Evolutionary conservation across 2,113 vertebrate genomes (phyloP), one percentile per base, ranked within the genome.

Genomic region (Brachirus orientalis): DNA sequence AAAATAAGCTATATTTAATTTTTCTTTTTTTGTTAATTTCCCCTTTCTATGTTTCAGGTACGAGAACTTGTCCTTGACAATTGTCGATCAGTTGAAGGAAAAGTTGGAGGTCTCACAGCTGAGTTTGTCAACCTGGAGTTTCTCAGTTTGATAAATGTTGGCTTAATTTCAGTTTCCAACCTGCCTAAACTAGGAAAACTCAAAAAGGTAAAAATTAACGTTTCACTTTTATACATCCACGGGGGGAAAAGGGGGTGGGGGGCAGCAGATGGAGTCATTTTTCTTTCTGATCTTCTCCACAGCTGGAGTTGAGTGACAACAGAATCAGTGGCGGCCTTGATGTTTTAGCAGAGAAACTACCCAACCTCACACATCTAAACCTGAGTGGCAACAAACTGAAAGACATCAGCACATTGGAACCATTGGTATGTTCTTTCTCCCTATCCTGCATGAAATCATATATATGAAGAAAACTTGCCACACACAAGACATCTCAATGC

Each of bases 301-400:
- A 97, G 96, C 90, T 97, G 94, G 96, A 97, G 85, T 93, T 97
- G 83, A 96, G 95, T 68, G 96, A 97, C 83, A 97, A 97, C 92
- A 95, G 94, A 93, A 96, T 97, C 90, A 95, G 91, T 4, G 94
- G 95, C 53, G 94, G 94, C 79, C 93, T 97, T 59, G 95, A 97
- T 68, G 95, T 95, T 92, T 91, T 97, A 94, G 95, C 96, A 86
- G 94, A 95, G 89, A 96, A 96, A 91, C 93, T 96, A 44, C 94
- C 95, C 63, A 96, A 95, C 88, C 95, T 97, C 86, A 96, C 93
- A 84, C 95, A 96, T 91, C 91, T 97, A 92, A 96, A 95, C 71
- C 91, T 97, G 83, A 96, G 95, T 80, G 96, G 96, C 84, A 97
- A 97, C 92, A 96, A 96, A 89, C 94, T 97, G 89, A 97, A 96